These are phyloP conservation scores for Ceratotherium simum DNA, from an alignment of 2,113 vertebrate genomes.

Conservation along the genomic window DNA sequence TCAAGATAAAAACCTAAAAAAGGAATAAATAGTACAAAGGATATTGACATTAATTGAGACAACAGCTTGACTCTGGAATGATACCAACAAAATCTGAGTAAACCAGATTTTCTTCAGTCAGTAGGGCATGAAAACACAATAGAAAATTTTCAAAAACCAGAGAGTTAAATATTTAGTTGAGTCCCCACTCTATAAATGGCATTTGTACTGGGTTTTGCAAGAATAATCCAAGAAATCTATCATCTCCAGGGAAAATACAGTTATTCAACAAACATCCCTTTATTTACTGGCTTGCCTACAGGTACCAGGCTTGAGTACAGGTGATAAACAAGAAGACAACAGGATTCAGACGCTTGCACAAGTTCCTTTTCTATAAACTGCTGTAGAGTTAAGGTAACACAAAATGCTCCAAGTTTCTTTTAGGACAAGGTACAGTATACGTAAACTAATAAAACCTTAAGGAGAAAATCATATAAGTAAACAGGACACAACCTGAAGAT, in stretches of 20 bases:
- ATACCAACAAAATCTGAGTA: not conserved
- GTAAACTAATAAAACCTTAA: constrained; percentile 21
- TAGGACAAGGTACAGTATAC: not conserved
- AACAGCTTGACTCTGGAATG: not conserved
- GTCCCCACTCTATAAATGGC: not conserved
- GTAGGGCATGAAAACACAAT: not conserved
- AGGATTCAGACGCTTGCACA: not conserved
- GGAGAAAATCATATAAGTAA: not conserved
- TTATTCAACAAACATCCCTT: not conserved
- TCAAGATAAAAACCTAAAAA: not conserved
- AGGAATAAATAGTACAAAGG: not conserved
- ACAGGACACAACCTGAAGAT: not conserved
- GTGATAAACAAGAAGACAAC: not conserved
- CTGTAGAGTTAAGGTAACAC: not conserved
- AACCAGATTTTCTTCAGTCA: not conserved
- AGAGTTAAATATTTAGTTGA: not conserved
- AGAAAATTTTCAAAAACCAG: not conserved
- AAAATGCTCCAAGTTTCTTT: constrained; percentile 38
- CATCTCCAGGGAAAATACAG: not conserved
- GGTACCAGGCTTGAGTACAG: not conserved
- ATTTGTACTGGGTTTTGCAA: not conserved
- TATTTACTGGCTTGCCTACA: not conserved
- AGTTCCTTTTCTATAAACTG: not conserved
- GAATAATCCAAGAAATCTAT: not conserved
- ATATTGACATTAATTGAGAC: not conserved